These are phyloP conservation scores for Oryctes rhinoceros DNA, from an alignment of 1,140 invertebrate genomes.

Conservation along the genomic window DNA sequence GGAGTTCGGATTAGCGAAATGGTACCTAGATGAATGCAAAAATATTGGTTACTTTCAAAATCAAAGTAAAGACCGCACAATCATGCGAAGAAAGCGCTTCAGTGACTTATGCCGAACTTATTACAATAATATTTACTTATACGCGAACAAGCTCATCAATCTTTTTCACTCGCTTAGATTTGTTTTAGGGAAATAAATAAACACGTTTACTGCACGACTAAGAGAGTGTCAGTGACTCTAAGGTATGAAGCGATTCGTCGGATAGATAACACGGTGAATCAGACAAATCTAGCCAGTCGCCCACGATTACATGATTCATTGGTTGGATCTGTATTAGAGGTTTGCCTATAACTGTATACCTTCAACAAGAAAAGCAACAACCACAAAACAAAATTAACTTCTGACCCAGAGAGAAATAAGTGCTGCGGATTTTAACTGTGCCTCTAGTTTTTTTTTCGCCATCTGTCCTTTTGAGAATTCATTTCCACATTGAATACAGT, in stretches of 20 bases:
- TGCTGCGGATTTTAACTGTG: too few relatives aligned
- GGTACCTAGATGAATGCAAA: too few relatives aligned
- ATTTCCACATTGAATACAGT: background rate
- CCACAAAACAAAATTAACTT: background rate
- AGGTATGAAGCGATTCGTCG: conserved; percentile 12
- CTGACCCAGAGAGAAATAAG: background rate
- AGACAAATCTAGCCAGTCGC: conserved; percentile 29
- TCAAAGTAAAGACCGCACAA: too few relatives aligned
- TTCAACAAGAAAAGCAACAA: background rate
- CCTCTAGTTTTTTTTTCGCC: background rate
- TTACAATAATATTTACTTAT: background rate
- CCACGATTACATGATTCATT: conserved; percentile 36
- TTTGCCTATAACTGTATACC: background rate
- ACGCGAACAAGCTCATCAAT: background rate
- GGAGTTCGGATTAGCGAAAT: too few relatives aligned
- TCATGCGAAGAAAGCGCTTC: too few relatives aligned
- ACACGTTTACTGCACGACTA: background rate
- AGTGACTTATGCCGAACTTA: too few relatives aligned
- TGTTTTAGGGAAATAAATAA: background rate
- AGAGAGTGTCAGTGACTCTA: conserved; percentile 1
- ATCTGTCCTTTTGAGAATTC: background rate
- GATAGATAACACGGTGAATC: conserved; percentile 26
- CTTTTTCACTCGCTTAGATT: background rate
- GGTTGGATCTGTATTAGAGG: conserved; percentile 26
- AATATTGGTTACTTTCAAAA: too few relatives aligned